A percentile compares a stretch with the other conserved stretches of the same genome.
Evolutionary conservation across 2,797 vertebrate genomes (phyloP).

Genomic region (Platyrinchus mystaceus): DNA sequence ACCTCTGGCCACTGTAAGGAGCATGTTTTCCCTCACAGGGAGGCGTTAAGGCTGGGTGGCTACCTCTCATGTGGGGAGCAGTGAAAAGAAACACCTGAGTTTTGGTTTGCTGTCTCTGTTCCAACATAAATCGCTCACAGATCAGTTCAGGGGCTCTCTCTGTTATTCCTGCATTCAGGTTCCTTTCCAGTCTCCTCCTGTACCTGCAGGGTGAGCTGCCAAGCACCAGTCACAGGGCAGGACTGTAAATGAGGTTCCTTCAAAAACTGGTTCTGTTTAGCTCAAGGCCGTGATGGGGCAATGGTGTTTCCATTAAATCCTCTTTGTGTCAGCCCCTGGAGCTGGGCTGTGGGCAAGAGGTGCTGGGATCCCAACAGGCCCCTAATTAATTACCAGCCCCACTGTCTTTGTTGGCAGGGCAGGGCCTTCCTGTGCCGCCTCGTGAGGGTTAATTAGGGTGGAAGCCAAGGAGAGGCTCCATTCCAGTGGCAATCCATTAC

Average conservation of each 20-base stretch:
- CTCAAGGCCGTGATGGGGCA: background rate
- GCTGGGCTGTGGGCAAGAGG: background rate
- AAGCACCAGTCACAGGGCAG: background rate
- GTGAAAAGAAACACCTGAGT: background rate
- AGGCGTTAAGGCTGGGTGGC: background rate
- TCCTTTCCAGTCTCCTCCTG: background rate
- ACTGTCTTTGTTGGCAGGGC: background rate
- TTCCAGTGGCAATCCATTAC: background rate
- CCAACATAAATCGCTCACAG: background rate
- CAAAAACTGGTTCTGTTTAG: background rate
- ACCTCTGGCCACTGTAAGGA: background rate
- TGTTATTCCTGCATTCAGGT: background rate
- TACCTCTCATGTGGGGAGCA: too few species aligned
- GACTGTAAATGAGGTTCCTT: background rate
- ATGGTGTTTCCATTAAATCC: background rate
- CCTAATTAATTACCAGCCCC: slow-evolving; percentile 23
- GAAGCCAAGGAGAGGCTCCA: background rate
- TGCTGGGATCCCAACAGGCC: background rate
- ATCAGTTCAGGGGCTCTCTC: background rate
- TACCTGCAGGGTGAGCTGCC: background rate
- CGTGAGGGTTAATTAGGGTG: slow-evolving; percentile 7
- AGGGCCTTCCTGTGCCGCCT: background rate
- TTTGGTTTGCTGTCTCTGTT: background rate
- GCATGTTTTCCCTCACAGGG: background rate
- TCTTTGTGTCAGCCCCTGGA: background rate